phyloP scores from a whole-genome alignment of 2,113 vertebrate species.

The Pithys albifrons region DNA sequence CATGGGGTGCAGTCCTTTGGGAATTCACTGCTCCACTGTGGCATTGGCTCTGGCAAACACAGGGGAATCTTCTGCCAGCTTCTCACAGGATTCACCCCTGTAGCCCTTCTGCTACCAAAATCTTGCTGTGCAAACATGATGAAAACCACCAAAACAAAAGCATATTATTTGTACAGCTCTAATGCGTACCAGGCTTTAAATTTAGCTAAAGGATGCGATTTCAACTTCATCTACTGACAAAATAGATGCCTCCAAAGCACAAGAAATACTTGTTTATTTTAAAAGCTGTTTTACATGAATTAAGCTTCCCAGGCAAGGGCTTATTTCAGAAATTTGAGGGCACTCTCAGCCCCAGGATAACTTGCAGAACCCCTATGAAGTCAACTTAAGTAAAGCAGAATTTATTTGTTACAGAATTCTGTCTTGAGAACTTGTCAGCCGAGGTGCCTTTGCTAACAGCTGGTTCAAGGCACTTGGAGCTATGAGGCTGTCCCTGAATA shows the following conservation, averaged over 20 bases:
- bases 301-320: background rate
- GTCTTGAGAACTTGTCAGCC: background rate
- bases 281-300: background rate
- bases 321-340: background rate
- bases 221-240: no score
- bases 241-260: no score
- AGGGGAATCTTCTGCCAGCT: background rate
- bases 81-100: no score
- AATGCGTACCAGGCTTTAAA: background rate
- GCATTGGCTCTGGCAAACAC: accelerated
- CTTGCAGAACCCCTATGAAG: background rate
- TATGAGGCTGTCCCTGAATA: background rate
- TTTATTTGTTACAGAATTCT: background rate
- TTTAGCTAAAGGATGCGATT: no score
- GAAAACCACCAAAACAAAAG: background rate
- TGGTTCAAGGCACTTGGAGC: background rate
- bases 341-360: background rate
- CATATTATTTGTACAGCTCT: background rate
- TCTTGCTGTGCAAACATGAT: background rate
- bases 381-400: background rate
- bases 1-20: background rate
- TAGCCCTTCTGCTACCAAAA: background rate
- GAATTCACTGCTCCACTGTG: background rate
- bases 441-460: background rate
- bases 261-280: background rate